phyloP scores from a whole-genome alignment of 2,797 vertebrate species.

The Macroramphosus scolopax region DNA sequence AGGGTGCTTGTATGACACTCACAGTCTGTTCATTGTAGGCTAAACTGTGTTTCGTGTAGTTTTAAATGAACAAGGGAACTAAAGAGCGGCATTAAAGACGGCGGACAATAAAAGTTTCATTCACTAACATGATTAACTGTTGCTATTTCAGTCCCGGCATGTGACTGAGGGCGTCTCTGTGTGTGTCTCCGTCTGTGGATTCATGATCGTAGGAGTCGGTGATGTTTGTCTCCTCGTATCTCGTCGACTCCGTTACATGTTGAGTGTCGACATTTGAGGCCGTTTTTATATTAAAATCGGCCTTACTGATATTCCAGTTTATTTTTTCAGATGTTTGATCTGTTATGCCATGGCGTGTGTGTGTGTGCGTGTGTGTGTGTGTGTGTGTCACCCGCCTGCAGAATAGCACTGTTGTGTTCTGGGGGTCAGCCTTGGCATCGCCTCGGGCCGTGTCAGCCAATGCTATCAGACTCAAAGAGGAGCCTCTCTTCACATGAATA shows the following conservation, averaged over 20 bases:
- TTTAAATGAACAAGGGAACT: constrained; percentile 37
- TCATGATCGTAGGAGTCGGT: too few relatives aligned
- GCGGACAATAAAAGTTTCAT: constrained; percentile 53
- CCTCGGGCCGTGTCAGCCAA: constrained; percentile 56
- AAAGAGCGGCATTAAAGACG: constrained; percentile 39
- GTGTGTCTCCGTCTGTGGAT: background rate
- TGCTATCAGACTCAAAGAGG: constrained; percentile 51
- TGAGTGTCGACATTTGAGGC: too few relatives aligned
- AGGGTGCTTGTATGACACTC: too few relatives aligned
- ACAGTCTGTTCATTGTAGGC: constrained; percentile 49
- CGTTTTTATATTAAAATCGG: too few relatives aligned
- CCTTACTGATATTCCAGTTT: too few relatives aligned
- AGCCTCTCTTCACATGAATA: constrained; percentile 62
- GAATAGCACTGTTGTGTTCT: constrained; percentile 51
- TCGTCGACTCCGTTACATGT: too few relatives aligned
- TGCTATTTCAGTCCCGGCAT: constrained; percentile 52
- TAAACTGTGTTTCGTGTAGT: constrained; percentile 42
- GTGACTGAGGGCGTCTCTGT: too few relatives aligned
- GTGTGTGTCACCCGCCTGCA: constrained; percentile 12
- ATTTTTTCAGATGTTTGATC: too few relatives aligned
- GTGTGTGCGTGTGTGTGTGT: constrained; percentile 1
- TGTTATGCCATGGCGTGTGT: too few relatives aligned
- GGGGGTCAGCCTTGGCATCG: constrained; percentile 44
- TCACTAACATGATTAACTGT: constrained; percentile 52
- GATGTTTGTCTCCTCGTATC: too few relatives aligned